phyloP scores from a whole-genome alignment of 2,113 vertebrate genomes.

The Sphyrna mokarran region DNA sequence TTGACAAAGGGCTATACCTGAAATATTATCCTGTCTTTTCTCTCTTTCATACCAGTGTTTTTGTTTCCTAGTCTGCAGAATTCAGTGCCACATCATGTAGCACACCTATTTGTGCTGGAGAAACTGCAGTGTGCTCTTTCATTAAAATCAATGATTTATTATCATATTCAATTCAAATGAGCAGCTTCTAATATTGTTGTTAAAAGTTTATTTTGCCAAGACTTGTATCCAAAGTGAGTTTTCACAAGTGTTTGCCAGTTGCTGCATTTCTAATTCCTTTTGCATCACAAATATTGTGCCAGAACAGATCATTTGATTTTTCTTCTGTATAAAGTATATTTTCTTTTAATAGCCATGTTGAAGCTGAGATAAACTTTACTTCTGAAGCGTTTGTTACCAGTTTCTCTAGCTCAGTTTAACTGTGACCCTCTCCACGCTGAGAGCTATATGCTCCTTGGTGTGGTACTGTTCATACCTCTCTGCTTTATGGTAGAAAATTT shows the following conservation, averaged over 20 bases:
- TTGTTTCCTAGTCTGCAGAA: background rate
- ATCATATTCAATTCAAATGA: background rate
- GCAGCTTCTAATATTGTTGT: background rate
- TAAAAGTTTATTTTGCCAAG: background rate
- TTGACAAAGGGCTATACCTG: background rate
- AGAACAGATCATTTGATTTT: background rate
- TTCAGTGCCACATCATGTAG: background rate
- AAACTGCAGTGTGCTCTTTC: background rate
- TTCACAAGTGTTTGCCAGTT: background rate
- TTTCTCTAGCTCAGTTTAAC: background rate
- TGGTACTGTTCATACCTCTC: background rate
- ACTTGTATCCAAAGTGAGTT: background rate
- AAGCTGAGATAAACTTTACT: background rate
- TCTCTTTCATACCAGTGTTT: background rate
- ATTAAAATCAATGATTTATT: background rate
- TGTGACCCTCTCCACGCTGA: background rate
- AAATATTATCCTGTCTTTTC: background rate
- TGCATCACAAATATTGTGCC: background rate
- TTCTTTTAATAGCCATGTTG: background rate
- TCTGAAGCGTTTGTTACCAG: background rate
- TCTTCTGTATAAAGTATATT: background rate
- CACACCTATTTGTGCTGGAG: background rate
- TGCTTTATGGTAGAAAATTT: background rate
- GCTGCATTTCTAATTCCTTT: background rate
- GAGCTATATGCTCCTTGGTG: background rate